Base-by-base conservation (phyloP, 2,113 vertebrate genomes). In the Pollimyrus isidori region DNA sequence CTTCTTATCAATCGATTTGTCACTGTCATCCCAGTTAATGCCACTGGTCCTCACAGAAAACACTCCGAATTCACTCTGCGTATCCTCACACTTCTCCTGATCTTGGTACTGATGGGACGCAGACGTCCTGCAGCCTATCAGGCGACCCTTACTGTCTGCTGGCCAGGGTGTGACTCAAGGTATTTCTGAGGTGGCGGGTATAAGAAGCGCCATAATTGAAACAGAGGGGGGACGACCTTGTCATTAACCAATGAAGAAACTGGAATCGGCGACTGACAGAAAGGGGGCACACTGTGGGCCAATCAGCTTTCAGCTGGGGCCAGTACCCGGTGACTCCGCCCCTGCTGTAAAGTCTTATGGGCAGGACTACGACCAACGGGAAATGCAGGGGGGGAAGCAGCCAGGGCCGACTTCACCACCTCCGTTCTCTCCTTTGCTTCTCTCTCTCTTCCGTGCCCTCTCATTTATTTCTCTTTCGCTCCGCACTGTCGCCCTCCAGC, bases 401-500 rank as follows among this genome's bases (percentile, higher is more conserved):
- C 1, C 15, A 69, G n/a, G 62, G 62, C n/a, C n/a, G 10, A 30
- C 62, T 21, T n/a, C 83, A n/a, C 7, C 26, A 58, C 87, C 83
- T 85, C 3, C 53, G 21, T 48, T 19, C 84, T 50, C 42, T 50
- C 4, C 7, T 39, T n/a, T 39, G 11, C 19, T 45, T 73, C 23
- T 17, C 49, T 15, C 39, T 21, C 39, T 35, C 88, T 30, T 48
- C 9, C 56, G 13, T 46, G 30, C 65, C 39, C 26, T 49, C 50
- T 65, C n/a, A 4, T 65, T 69, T 13, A 23, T 19, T 46, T n/a
- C 17, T 83, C 39, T 6, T 46, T 35, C 39, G 2, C 52, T n/a
- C 7, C 3, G 4, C 62, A 3, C 10, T 58, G 95, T 88, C 93
- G 76, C 92, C 90, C 95, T 93, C 89, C 94, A 99, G 98, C 98